Evolutionary conservation across 2,113 vertebrate species (phyloP).

Genomic region (Aix galericulata): DNA sequence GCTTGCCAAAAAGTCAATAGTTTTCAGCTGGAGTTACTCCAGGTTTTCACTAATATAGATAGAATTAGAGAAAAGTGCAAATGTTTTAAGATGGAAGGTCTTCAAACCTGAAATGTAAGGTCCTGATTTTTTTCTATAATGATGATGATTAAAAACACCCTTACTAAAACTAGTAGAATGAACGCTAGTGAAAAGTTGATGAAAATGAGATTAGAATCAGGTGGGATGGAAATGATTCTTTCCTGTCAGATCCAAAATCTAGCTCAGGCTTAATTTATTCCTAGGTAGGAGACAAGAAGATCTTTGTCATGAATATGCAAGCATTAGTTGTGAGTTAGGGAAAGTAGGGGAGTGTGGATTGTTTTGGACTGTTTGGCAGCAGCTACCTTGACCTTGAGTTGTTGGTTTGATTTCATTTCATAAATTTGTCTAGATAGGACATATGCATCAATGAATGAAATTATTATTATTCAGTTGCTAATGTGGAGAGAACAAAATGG

Average conservation of each 20-base stretch:
- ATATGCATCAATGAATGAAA: neutral
- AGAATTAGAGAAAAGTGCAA: neutral
- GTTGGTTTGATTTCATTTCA: neutral
- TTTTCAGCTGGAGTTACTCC: slow-evolving; percentile 29
- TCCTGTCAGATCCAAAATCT: neutral
- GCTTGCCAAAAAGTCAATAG: neutral
- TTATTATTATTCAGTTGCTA: neutral
- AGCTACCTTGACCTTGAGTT: neutral
- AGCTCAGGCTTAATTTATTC: neutral
- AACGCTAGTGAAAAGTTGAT: neutral
- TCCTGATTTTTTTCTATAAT: neutral
- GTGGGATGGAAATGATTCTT: neutral
- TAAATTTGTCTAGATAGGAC: neutral
- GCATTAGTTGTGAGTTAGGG: neutral
- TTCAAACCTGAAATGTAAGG: neutral
- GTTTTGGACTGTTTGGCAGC: neutral
- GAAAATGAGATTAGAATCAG: neutral
- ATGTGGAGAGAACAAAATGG: neutral
- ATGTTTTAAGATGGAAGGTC: neutral
- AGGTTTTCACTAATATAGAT: slow-evolving; percentile 5
- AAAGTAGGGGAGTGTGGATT: neutral
- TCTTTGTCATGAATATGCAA: neutral
- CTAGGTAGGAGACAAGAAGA: neutral
- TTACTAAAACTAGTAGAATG: neutral
- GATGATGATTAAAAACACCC: neutral